Conservation (phyloP, 2,888 invertebrate species). For the Agrotis segetum region DNA sequence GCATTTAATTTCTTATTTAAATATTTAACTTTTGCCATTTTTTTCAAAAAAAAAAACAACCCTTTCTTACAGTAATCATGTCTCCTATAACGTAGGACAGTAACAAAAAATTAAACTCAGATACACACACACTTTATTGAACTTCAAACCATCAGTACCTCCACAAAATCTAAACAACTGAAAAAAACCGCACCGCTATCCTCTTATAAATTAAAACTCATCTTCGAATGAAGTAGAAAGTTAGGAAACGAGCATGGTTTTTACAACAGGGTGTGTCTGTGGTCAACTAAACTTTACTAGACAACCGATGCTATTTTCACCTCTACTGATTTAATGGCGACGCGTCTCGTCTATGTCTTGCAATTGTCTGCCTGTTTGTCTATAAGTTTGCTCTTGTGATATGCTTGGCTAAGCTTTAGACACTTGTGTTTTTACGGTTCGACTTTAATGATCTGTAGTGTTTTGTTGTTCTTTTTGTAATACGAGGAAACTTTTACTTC, state of each 20-base stretch:
- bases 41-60: too few relatives aligned
- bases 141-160: too few relatives aligned
- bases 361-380: conserved; percentile 41
- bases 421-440: background rate
- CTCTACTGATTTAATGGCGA: conserved; percentile 63
- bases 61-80: too few relatives aligned
- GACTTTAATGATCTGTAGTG: background rate
- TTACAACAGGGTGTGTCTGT: conserved; percentile 79
- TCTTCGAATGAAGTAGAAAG: conserved; percentile 77
- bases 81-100: too few relatives aligned
- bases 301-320: conserved; percentile 70
- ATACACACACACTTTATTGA: too few relatives aligned
- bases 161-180: background rate
- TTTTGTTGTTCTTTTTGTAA: too few relatives aligned
- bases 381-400: conserved; percentile 11
- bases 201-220: conserved; percentile 48
- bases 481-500: background rate
- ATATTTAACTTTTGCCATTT: too few relatives aligned
- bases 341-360: conserved; percentile 34
- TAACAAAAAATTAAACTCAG: too few relatives aligned
- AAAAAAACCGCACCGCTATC: conserved; percentile 46
- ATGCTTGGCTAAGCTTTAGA: background rate
- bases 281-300: conserved; percentile 67
- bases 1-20: too few relatives aligned
- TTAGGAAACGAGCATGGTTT: conserved; percentile 74